Conservation (phyloP, 2,888 invertebrate species). For the Latrodectus hesperus region DNA sequence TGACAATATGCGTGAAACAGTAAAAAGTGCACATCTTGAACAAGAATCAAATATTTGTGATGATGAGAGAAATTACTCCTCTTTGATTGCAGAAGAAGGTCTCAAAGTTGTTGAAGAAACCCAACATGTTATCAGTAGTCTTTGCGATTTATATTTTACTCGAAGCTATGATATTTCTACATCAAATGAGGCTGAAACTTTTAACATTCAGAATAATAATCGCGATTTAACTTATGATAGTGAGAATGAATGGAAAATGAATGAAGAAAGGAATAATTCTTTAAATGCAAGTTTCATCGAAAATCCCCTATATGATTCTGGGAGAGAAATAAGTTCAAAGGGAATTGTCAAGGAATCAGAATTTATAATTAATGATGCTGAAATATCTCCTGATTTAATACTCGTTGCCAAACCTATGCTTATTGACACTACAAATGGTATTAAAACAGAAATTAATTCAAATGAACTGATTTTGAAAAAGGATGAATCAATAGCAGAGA, state of each 20-base stretch:
- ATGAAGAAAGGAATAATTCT: constrained; percentile 55
- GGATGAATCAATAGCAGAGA: background rate
- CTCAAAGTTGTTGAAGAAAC: constrained; percentile 36
- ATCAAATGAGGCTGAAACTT: constrained; percentile 29
- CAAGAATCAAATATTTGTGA: background rate
- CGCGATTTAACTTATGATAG: constrained; percentile 46
- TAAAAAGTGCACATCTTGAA: too few relatives aligned
- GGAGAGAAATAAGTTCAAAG: constrained; percentile 4
- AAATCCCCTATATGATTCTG: constrained; percentile 19
- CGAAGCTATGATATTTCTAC: constrained; percentile 21
- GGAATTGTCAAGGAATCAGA: background rate
- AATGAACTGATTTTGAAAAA: too few relatives aligned
- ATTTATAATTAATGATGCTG: background rate
- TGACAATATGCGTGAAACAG: too few relatives aligned
- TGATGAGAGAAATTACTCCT: background rate
- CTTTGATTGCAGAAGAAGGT: constrained; percentile 13
- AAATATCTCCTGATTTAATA: background rate
- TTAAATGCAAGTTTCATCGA: constrained; percentile 57
- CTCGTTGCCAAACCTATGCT: too few relatives aligned
- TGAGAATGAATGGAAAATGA: constrained; percentile 61
- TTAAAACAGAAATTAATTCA: too few relatives aligned
- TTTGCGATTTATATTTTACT: constrained; percentile 32
- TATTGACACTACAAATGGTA: too few relatives aligned
- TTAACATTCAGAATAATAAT: constrained; percentile 44
- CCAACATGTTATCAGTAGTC: constrained; percentile 39